These are phyloP conservation scores for Drosophila hamatofila DNA, from an alignment of 2,888 invertebrate genomes.

Conservation along the genomic window DNA sequence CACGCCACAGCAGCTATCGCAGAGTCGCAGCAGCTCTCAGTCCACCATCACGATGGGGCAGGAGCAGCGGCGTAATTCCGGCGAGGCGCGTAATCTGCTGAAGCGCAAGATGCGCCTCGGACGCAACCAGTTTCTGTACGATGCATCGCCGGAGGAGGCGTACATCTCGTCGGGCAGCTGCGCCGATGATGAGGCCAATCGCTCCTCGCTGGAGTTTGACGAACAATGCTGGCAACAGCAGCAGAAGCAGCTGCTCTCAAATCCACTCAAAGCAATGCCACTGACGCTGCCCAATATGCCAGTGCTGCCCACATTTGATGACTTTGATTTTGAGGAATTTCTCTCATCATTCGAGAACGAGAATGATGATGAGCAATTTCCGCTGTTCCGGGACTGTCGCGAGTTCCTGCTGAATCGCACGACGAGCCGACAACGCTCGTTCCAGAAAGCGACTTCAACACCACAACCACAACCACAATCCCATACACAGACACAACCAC, in stretches of 20 bases:
- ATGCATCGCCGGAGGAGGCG: slow-evolving; percentile 83
- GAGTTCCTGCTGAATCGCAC: slow-evolving; percentile 84
- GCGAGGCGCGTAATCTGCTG: slow-evolving; percentile 79
- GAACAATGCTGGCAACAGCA: slow-evolving; percentile 71
- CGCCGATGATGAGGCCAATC: slow-evolving; percentile 82
- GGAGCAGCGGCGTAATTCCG: slow-evolving; percentile 75
- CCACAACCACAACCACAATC: slow-evolving; percentile 47
- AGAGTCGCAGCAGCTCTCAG: slow-evolving; percentile 68
- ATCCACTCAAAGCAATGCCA: slow-evolving; percentile 56
- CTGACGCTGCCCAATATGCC: slow-evolving; percentile 65
- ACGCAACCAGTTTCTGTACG: slow-evolving; percentile 85
- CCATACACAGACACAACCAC: slow-evolving; percentile 21
- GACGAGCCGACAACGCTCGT: slow-evolving; percentile 82
- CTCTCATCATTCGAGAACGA: slow-evolving; percentile 89
- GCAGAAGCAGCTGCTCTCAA: slow-evolving; percentile 81
- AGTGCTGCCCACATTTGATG: slow-evolving; percentile 86
- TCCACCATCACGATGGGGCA: slow-evolving; percentile 61
- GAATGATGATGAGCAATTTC: slow-evolving; percentile 86
- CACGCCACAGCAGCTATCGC: slow-evolving; percentile 58
- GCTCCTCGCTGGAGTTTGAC: slow-evolving; percentile 78
- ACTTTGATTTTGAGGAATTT: slow-evolving; percentile 87
- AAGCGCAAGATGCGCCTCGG: slow-evolving; percentile 85
- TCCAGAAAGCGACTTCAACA: slow-evolving; percentile 75
- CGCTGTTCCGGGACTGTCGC: slow-evolving; percentile 86
- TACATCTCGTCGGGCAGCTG: slow-evolving; percentile 69